These are phyloP conservation scores for Tipula helvola DNA, from an alignment of 2,888 invertebrate genomes.

Conservation along the genomic window DNA sequence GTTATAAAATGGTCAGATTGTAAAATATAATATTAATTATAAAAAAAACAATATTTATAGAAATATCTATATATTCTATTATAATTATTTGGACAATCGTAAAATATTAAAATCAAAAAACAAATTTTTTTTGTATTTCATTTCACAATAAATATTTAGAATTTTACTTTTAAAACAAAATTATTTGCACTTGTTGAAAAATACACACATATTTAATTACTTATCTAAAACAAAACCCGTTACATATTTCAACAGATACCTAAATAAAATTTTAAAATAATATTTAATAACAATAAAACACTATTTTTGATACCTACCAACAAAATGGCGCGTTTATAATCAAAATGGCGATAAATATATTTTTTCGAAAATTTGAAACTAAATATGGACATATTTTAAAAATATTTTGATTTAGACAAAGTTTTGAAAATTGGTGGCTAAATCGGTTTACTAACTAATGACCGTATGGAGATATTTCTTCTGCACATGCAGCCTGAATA, in stretches of 20 bases:
- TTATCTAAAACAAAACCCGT: not conserved
- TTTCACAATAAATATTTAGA: not conserved
- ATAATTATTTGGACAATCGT: not conserved
- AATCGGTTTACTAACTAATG: too few species aligned
- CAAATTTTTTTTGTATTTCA: not conserved
- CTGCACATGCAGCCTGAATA: not conserved
- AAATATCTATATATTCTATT: not conserved
- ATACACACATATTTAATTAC: not conserved
- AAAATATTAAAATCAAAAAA: not conserved
- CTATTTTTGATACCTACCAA: not conserved
- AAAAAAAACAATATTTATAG: not conserved
- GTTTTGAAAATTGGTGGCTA: not conserved
- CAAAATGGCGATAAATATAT: not conserved
- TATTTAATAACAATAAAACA: not conserved
- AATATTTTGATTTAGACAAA: not conserved
- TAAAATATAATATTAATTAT: not conserved
- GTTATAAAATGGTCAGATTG: not conserved
- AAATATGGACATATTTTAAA: not conserved
- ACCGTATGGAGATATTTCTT: too few species aligned
- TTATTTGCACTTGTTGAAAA: not conserved
- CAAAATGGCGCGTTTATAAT: not conserved
- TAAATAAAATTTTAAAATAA: not conserved
- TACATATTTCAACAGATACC: not conserved
- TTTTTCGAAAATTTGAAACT: not conserved
- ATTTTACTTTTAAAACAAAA: not conserved